These are phyloP conservation scores for Anodontia alba DNA, from an alignment of 2,888 invertebrate genomes.

Conservation along the genomic window DNA sequence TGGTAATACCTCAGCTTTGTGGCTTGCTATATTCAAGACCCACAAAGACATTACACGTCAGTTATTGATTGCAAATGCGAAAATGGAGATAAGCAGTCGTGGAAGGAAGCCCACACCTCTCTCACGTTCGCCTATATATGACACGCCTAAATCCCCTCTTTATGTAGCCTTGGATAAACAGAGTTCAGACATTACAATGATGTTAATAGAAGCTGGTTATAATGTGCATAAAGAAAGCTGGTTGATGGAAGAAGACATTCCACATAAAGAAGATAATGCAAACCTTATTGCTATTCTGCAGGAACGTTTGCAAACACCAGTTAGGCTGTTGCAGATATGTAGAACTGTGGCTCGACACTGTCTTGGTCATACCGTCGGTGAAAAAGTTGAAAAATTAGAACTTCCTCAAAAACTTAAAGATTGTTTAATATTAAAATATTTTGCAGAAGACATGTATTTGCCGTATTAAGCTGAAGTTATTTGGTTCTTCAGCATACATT, in stretches of 20 bases:
- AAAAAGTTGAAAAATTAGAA: background rate
- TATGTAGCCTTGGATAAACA: background rate
- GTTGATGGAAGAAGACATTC: background rate
- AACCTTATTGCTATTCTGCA: background rate
- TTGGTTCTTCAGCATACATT: too few relatives aligned
- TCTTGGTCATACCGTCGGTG: background rate
- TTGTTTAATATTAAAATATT: background rate
- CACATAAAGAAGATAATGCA: background rate
- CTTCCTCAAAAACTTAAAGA: background rate
- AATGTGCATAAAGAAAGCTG: background rate
- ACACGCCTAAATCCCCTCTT: background rate
- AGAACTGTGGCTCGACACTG: background rate
- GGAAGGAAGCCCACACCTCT: background rate
- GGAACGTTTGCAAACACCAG: background rate
- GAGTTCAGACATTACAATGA: background rate
- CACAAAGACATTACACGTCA: background rate
- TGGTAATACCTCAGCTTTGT: background rate
- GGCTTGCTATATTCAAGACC: background rate
- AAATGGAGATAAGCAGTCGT: background rate
- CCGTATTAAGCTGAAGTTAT: too few relatives aligned
- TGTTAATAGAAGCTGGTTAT: background rate
- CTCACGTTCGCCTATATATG: background rate
- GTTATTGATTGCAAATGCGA: background rate
- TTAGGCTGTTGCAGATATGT: background rate
- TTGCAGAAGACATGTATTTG: too few relatives aligned